These are phyloP conservation scores for Actenoides lindsayi DNA, from an alignment of 2,113 vertebrate species.

Conservation along the genomic window DNA sequence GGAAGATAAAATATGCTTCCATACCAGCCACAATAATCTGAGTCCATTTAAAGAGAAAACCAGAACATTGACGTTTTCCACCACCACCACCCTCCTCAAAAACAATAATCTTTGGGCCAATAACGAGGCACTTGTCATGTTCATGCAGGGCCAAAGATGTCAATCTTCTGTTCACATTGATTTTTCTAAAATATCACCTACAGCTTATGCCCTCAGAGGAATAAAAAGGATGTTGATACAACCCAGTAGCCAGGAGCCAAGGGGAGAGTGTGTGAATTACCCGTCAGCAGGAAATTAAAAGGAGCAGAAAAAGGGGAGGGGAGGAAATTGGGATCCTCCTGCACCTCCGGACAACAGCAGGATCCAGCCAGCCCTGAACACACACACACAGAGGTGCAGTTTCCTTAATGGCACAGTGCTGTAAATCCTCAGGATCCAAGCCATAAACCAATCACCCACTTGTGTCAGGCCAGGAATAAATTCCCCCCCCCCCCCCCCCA, in stretches of 20 bases:
- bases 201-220: neutral
- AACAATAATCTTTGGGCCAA: neutral
- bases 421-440: slow-evolving; percentile 2
- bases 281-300: neutral
- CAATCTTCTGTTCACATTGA: neutral
- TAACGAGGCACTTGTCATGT: neutral
- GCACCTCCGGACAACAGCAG: neutral
- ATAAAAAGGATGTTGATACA: neutral
- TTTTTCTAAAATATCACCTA: slow-evolving; percentile 6
- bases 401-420: neutral
- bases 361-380: neutral
- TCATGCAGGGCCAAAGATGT: neutral
- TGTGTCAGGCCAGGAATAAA: neutral
- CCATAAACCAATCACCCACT: neutral
- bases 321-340: neutral
- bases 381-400: neutral
- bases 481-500: neutral
- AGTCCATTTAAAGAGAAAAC: neutral
- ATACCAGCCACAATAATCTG: neutral
- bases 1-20: neutral
- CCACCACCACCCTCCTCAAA: accelerated
- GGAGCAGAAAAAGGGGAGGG: neutral
- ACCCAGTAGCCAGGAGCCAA: neutral
- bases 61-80: neutral
- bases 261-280: neutral